Conservation (phyloP, 2,797 vertebrate species). For the Lacerta viridis region DNA sequence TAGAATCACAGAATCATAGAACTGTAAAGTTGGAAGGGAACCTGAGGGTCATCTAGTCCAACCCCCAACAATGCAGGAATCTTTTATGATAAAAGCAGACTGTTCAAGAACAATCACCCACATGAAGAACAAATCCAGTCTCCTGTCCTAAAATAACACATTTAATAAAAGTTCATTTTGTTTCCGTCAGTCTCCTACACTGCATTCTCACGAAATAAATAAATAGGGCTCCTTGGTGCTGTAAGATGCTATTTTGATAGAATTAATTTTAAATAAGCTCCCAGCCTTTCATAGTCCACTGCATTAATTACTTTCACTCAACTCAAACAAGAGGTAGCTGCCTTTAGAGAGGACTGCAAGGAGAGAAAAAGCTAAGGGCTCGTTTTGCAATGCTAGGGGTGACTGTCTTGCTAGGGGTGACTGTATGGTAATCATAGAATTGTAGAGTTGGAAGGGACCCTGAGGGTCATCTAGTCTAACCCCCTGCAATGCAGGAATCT, state of each 20-base stretch:
- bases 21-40: too few species aligned
- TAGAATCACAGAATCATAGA: too few species aligned
- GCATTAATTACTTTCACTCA: constrained; percentile 68
- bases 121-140: constrained; percentile 3
- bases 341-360: background rate
- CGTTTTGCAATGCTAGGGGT: background rate
- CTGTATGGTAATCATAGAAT: too few species aligned
- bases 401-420: constrained; percentile 16
- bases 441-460: too few species aligned
- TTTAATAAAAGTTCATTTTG: constrained; percentile 37
- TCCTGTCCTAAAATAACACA: constrained; percentile 43
- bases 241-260: constrained; percentile 61
- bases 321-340: constrained; percentile 40
- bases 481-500: too few species aligned
- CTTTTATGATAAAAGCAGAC: background rate
- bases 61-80: too few species aligned
- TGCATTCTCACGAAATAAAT: constrained; percentile 16
- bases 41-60: too few species aligned
- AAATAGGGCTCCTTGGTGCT: constrained; percentile 39
- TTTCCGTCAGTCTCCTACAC: constrained; percentile 42
- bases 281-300: constrained; percentile 59
- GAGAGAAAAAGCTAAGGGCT: constrained; percentile 19
- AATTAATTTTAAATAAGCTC: constrained; percentile 74
- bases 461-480: too few species aligned
- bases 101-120: constrained; percentile 38